Base-by-base conservation (phyloP, 64 coral and sea anemone species). In the Dendrophyllia cribrosa region DNA sequence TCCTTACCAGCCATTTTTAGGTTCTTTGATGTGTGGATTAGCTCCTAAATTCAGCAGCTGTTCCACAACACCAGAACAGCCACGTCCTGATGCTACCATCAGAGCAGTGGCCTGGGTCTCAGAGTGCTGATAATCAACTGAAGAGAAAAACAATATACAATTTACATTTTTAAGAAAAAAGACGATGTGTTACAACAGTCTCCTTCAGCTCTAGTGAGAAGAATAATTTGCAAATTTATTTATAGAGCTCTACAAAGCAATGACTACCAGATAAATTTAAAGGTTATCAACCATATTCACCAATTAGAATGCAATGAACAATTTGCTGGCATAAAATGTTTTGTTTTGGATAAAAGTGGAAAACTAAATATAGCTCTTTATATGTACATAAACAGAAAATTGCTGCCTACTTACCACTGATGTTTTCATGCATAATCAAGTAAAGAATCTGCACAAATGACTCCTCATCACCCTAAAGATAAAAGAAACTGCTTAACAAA, bases 401-500 rank as follows among this genome's bases (percentile, higher is more conserved):
- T 43, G 20, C 14, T n/a, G 13, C 0, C 5, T 6, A 75, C 90
- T 92, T 79, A 96, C 96, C 96, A 73, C 81, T 87, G 21, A 98
- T 91, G 64, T 95, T 93, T 43, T 98, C 96, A 55, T 98, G 95
- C 94, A 98, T 93, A 52, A 98, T 93, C 17, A 98, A 90, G 80
- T 98, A 92, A 51, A 98, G 97, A 51, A 98, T 98, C 74, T 98
- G 97, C 22, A 93, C 96, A 86, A 96, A 98, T 16, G 96, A 95
- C 44, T 98, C 96, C 45, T 96, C 96, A 84, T 88, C 87, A 22
- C 96, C 96, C 96, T 98, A 47, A 4, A n/a, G 87, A 88, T 44
- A 43, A 83, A 72, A 0, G 11, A 22, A n/a, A 17, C 19, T 9
- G 14, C 52, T 64, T 55, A 58, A 12, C 16, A 15, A 50, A 4